A percentile compares a stretch with the other conserved stretches of the same genome.
Evolutionary conservation across 2,113 vertebrate genomes (phyloP).

Genomic region (Erythrolamprus reginae): DNA sequence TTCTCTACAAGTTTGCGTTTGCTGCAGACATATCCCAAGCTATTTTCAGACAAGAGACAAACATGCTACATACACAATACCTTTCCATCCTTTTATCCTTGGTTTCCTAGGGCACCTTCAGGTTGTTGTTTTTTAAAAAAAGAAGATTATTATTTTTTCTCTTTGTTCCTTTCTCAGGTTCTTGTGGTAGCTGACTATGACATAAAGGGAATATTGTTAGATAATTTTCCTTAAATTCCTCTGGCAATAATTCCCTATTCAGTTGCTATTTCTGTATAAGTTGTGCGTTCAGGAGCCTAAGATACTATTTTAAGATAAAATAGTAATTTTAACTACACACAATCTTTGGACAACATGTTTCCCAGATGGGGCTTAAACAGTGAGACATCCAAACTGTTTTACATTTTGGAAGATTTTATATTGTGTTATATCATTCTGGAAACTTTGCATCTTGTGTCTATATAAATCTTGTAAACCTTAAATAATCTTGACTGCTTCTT

Average conservation of each 20-base stretch:
- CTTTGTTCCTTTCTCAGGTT: not conserved
- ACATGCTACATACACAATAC: not conserved
- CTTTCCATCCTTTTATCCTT: not conserved
- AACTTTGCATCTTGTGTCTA: not conserved
- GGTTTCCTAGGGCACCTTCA: not conserved
- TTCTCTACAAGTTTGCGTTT: not conserved
- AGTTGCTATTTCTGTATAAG: not conserved
- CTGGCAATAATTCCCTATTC: not conserved
- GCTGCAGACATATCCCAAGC: not conserved
- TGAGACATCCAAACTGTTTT: not conserved
- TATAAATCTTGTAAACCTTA: not conserved
- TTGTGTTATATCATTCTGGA: not conserved
- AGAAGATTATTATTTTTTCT: not conserved
- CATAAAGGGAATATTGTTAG: not conserved
- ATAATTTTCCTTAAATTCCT: not conserved
- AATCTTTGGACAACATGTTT: not conserved
- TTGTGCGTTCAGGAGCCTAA: not conserved
- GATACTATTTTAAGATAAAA: not conserved
- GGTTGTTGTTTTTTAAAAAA: no score
- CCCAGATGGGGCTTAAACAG: not conserved
- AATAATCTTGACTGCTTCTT: conserved; percentile 2
- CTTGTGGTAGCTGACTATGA: not conserved
- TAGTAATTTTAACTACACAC: not conserved
- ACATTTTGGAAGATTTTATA: not conserved
- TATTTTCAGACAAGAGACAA: not conserved